These are phyloP conservation scores for Myripristis murdjan DNA, from an alignment of 2,797 vertebrate species.

Conservation along the genomic window DNA sequence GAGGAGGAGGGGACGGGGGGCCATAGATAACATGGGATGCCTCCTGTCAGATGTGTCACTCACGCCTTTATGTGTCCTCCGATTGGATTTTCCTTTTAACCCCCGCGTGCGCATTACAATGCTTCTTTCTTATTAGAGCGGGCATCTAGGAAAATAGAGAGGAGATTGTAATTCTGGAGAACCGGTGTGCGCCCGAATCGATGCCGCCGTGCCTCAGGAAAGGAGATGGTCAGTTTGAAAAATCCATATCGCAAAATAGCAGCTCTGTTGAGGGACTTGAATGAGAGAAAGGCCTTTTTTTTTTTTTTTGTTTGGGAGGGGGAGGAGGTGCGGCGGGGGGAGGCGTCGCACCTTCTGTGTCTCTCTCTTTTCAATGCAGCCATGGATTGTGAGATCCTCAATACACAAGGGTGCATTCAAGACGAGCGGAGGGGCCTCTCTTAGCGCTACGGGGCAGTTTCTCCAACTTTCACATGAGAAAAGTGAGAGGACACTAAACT, in stretches of 20 bases:
- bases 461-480: conserved; percentile 94
- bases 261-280: conserved; percentile 1
- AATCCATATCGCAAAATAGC: conserved; percentile 17
- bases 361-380: neutral
- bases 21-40: conserved; percentile 39
- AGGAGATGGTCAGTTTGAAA: conserved; percentile 22
- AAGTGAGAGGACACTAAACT: conserved; percentile 89
- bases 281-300: too few species aligned
- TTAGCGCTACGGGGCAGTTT: conserved; percentile 82
- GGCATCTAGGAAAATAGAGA: conserved; percentile 14
- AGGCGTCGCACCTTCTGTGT: neutral
- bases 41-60: conserved; percentile 58
- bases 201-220: neutral
- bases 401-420: conserved; percentile 25
- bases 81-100: conserved; percentile 61
- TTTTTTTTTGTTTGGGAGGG: neutral
- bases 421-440: conserved; percentile 42
- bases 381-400: conserved; percentile 18
- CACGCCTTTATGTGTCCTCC: conserved; percentile 42
- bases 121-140: conserved; percentile 39
- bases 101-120: conserved; percentile 29
- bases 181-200: conserved; percentile 21
- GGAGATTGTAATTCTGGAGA: neutral
- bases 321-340: too few species aligned
- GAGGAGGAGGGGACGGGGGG: neutral